Percentiles rank a stretch among this genome's conserved stretches.
These are phyloP conservation scores for Tortricodes alternella DNA, from an alignment of 2,888 invertebrate species.

Conservation along the genomic window DNA sequence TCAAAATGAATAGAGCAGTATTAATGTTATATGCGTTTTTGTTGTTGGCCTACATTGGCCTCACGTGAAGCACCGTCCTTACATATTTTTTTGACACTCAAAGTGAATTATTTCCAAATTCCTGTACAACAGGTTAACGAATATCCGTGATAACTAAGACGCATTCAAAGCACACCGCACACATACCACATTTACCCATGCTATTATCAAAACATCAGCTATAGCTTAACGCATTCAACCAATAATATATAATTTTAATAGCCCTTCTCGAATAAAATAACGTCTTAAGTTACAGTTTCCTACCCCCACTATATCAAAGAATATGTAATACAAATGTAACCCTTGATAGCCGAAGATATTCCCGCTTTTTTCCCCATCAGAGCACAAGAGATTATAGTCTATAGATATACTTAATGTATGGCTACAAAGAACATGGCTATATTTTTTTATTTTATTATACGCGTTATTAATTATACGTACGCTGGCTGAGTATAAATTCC, in stretches of 20 bases:
- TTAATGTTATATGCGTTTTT: neutral
- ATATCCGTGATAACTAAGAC: slow-evolving; percentile 17
- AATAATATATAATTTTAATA: slow-evolving; percentile 18
- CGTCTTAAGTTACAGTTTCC: neutral
- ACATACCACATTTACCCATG: slow-evolving; percentile 23
- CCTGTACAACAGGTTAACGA: slow-evolving; percentile 37
- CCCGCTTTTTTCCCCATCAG: neutral
- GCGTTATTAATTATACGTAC: slow-evolving; percentile 1
- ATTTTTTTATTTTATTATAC: slow-evolving; percentile 12
- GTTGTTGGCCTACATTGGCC: neutral
- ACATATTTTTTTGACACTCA: slow-evolving; percentile 66
- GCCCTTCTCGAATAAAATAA: slow-evolving; percentile 10
- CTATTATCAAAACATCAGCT: slow-evolving; percentile 23
- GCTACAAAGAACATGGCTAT: slow-evolving; percentile 30
- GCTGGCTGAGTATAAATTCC: neutral
- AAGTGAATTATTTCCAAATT: slow-evolving; percentile 46
- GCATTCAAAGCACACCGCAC: slow-evolving; percentile 28
- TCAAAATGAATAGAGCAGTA: no score
- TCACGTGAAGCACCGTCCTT: neutral
- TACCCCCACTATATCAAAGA: neutral
- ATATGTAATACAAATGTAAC: neutral
- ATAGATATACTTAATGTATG: slow-evolving; percentile 20
- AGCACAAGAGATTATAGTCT: slow-evolving; percentile 11
- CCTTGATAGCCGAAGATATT: no score
- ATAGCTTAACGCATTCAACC: slow-evolving; percentile 21